Percentiles rank a stretch among this genome's conserved stretches.
Evolutionary conservation across 2,888 invertebrate species (phyloP).

Genomic region (Caenorhabditis sulstoni): DNA sequence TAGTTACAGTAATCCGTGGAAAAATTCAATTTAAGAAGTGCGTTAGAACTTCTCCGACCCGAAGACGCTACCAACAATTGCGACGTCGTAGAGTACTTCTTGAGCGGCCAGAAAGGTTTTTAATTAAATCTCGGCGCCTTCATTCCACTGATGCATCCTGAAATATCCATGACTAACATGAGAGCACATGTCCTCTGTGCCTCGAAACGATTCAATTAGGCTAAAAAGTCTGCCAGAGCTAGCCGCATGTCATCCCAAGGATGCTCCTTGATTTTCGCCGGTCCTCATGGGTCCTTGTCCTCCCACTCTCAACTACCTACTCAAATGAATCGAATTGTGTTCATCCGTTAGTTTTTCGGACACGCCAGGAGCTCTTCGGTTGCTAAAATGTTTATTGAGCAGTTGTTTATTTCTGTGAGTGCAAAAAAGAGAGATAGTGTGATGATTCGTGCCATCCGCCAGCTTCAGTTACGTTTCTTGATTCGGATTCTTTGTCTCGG

Average conservation of each 20-base stretch:
- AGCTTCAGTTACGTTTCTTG: constrained; percentile 6
- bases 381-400: constrained; percentile 42
- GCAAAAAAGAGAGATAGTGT: constrained; percentile 32
- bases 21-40: constrained; percentile 7
- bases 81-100: constrained; percentile 34
- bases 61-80: constrained; percentile 12
- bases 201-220: constrained; percentile 50
- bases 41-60: constrained; percentile 29
- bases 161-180: constrained; percentile 49
- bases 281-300: neutral
- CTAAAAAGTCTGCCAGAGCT: constrained; percentile 36
- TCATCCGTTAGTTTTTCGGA: neutral
- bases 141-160: constrained; percentile 47
- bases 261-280: constrained; percentile 5
- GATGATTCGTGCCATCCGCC: constrained; percentile 1
- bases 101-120: constrained; percentile 36
- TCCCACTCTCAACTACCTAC: constrained; percentile 6
- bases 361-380: neutral
- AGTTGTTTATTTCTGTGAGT: constrained; percentile 28
- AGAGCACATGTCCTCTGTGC: constrained; percentile 35
- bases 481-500: neutral
- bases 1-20: neutral
- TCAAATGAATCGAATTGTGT: neutral
- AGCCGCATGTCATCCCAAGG: constrained; percentile 17
- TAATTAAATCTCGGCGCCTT: constrained; percentile 46